Evolutionary conservation across 2,888 invertebrate genomes (phyloP).

Genomic region (Patella ulyssiponensis): DNA sequence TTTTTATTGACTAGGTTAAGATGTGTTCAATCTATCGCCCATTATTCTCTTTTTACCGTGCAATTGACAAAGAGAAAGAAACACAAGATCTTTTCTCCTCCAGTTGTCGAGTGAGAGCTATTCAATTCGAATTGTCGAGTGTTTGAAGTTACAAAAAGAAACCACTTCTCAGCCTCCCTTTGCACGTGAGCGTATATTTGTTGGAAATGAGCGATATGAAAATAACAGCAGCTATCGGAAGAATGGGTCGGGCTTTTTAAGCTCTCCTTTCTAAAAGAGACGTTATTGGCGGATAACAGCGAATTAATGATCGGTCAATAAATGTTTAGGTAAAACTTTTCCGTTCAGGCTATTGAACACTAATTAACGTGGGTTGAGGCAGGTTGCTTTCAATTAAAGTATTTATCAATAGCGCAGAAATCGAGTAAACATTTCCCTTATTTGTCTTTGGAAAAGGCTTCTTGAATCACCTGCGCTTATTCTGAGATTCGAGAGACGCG

Average conservation of each 20-base stretch:
- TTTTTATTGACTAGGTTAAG: not conserved
- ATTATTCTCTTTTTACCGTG: not conserved
- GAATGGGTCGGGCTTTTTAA: not conserved
- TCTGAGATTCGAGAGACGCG: no score
- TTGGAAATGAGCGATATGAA: not conserved
- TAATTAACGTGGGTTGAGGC: constrained; percentile 5
- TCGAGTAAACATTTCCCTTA: no score
- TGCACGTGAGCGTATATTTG: not conserved
- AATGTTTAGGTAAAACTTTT: not conserved
- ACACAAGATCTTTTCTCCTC: not conserved
- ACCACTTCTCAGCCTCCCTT: not conserved
- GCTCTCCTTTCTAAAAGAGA: not conserved
- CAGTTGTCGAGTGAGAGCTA: not conserved
- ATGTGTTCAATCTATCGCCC: not conserved
- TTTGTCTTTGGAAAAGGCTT: no score
- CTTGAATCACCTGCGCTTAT: no score
- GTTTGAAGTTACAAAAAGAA: not conserved
- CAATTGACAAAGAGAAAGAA: not conserved
- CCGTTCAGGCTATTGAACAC: not conserved
- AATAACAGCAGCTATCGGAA: not conserved
- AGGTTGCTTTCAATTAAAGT: constrained; percentile 5
- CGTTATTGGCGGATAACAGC: not conserved
- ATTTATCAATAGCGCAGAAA: not conserved
- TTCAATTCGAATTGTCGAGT: not conserved
- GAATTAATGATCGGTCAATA: not conserved